phyloP scores from a whole-genome alignment of 2,888 invertebrate species.

The Drosophila birchii region DNA sequence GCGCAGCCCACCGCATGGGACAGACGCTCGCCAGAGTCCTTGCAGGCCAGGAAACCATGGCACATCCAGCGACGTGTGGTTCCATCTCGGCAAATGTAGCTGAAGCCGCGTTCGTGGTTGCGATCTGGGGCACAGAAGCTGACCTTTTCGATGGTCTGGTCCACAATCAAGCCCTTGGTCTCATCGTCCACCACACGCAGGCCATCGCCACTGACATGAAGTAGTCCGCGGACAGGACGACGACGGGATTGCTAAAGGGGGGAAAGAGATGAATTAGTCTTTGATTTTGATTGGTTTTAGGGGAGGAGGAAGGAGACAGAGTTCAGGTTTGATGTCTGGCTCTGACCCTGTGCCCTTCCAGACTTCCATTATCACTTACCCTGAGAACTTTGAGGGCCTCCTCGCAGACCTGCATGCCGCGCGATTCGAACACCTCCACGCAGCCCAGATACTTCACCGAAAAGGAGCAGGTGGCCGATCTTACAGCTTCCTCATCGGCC shows the following conservation, averaged over 20 bases:
- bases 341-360: neutral
- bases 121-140: constrained; percentile 99
- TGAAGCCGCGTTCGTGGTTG: constrained; percentile 97
- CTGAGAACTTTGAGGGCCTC: constrained; percentile 98
- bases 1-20: constrained; percentile 99
- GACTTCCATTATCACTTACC: constrained; percentile 86
- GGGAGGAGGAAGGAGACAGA: neutral
- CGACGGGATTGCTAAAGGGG: constrained; percentile 91
- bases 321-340: neutral
- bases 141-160: constrained; percentile 99
- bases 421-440: constrained; percentile 99
- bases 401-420: constrained; percentile 99
- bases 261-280: neutral
- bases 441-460: constrained; percentile 99
- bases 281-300: neutral
- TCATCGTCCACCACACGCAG: constrained; percentile 99
- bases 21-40: constrained; percentile 98
- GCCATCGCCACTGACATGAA: constrained; percentile 97
- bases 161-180: constrained; percentile 98
- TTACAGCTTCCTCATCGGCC: constrained; percentile 97
- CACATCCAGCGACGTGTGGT: constrained; percentile 99
- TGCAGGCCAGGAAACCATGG: constrained; percentile 98
- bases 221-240: constrained; percentile 93
- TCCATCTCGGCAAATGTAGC: constrained; percentile 99
- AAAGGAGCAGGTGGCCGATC: constrained; percentile 98